Conservation (phyloP, 2,888 invertebrate species). For the Drosophila atripex region DNA sequence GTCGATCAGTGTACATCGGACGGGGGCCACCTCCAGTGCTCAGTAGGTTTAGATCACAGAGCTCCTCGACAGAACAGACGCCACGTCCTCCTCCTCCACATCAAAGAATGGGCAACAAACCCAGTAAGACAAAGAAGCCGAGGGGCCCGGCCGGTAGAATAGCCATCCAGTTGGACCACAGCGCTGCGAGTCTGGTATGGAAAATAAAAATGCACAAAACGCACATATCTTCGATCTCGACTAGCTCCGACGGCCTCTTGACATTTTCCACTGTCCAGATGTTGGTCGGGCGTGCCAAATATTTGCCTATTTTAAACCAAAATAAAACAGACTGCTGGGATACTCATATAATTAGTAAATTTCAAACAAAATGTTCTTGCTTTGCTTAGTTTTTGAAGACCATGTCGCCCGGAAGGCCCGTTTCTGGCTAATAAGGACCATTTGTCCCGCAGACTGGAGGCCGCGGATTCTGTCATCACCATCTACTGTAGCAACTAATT, state of each 20-base stretch:
- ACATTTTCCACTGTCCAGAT: conserved; percentile 59
- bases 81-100: background rate
- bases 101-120: conserved; percentile 64
- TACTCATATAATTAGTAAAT: background rate
- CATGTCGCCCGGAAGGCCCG: background rate
- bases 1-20: conserved; percentile 64
- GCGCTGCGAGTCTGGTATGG: conserved; percentile 54
- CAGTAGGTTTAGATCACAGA: conserved; percentile 7
- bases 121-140: conserved; percentile 48
- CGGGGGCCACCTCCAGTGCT: conserved; percentile 43
- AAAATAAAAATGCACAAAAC: conserved; percentile 35
- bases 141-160: conserved; percentile 7
- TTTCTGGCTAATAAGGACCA: background rate
- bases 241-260: conserved; percentile 28
- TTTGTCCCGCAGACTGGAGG: background rate
- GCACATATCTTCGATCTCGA: conserved; percentile 9
- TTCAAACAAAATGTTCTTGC: no score
- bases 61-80: background rate
- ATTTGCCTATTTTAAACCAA: background rate
- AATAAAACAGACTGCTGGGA: conserved; percentile 31
- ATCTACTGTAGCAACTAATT: background rate
- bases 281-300: conserved; percentile 39
- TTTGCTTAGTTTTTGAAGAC: background rate
- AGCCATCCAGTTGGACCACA: conserved; percentile 22
- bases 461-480: background rate